Base-by-base conservation (phyloP, 2,888 invertebrate genomes). In the Limenitis camilla region DNA sequence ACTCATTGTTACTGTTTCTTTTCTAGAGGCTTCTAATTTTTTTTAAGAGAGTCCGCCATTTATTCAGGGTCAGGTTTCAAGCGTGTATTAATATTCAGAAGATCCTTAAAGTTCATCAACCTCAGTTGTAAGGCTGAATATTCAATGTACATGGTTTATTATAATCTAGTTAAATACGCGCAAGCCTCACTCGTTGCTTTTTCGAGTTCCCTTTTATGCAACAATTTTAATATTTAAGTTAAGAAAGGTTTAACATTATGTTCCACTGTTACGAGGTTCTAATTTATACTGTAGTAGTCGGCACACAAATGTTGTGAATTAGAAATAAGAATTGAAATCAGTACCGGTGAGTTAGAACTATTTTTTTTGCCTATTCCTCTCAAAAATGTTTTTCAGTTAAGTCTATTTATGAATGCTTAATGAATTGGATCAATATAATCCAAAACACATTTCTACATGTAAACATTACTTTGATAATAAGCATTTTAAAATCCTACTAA, bases 61-160 rank as follows among this genome's bases (percentile, higher is more conserved):
- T 58, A 58, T 58, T 58, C 58, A 56, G 56, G 58, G 56, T 58
- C 58, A 58, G 56, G 56, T 51, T 56, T 56, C 56, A 43, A 49
- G 42, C 43, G 35, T 54, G 47, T 54, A 59, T 59, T 59, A 59
- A 59, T 59, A 59, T 59, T 59, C 52, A 59, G 49, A 56, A 59
- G 56, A 56, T 56, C 52, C 48, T 59, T 54, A 59, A 52, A 48
- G 54, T 54, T 56, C 52, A 56, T 54, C 52, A 54, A 54, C 59
- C 56, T 50, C 51, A 40, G 47, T 46, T 53, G 40, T 47, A 53
- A 52, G 53, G 46, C 48, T 53, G 52, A 56, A 58, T 53, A 58
- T 58, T 54, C 51, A 52, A 57, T 56, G 53, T 53, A 47, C 42
- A 47, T 42, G 42, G 32, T 53, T 49, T 53, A 56, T 53, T 53